Evolutionary conservation across 2,888 invertebrate species (phyloP).

Genomic region (Yponomeuta malinellus): DNA sequence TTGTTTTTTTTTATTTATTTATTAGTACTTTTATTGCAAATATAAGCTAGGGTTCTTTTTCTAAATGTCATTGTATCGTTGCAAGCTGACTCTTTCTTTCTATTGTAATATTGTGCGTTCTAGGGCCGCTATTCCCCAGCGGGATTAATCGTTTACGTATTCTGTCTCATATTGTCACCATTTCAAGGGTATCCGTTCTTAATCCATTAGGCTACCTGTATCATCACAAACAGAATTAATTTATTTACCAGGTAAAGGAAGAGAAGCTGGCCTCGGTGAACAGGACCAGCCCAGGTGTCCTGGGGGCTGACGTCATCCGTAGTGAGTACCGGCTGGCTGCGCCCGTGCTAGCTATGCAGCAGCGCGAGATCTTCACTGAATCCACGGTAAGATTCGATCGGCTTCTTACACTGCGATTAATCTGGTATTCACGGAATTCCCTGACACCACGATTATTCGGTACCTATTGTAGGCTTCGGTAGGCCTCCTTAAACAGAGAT

Average conservation of each 20-base stretch:
- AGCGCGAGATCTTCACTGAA: conserved; percentile 81
- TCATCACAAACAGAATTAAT: neutral
- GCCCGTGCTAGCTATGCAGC: conserved; percentile 64
- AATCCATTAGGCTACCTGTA: neutral
- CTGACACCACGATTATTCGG: neutral
- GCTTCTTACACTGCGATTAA: neutral
- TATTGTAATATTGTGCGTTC: no score
- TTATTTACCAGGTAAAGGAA: conserved; percentile 48
- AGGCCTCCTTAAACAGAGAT: no score
- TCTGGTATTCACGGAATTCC: neutral
- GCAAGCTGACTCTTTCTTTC: no score
- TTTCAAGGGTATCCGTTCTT: neutral
- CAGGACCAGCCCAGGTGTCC: conserved; percentile 28
- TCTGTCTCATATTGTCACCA: no score
- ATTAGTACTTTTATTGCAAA: no score
- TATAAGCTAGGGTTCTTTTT: no score
- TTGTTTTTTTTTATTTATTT: no score
- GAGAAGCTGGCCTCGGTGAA: conserved; percentile 46
- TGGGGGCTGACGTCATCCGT: conserved; percentile 61
- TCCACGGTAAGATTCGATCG: conserved; percentile 64
- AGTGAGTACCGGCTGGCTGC: conserved; percentile 61
- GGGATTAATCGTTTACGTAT: no score
- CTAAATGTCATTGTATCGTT: no score
- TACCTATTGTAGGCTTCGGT: no score
- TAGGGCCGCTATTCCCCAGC: no score